Evolutionary conservation across 2,113 vertebrate genomes (phyloP), one percentile per base, ranked within the genome.

Genomic region (Nesoenas mayeri): DNA sequence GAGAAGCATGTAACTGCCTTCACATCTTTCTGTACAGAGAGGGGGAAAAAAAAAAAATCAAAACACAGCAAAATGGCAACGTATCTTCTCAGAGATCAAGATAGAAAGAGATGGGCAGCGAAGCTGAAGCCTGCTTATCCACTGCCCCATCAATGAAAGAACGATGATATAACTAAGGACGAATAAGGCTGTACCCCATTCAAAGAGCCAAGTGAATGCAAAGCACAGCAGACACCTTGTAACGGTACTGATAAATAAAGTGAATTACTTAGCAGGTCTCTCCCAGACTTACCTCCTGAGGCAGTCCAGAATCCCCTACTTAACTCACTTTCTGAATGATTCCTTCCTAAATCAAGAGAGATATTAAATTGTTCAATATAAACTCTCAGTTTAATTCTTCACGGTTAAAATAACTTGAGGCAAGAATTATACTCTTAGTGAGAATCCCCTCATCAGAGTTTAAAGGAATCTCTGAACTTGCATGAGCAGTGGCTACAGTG

Each of bases 261-360:
- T 53, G 83, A 90, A 88, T 94, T 85, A 96, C 92, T 88, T 78
- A 61, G 72, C 53, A 72, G 51, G 42, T 83, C 82, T 94, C 88
- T 96, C 69, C 71, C 34, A 40, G 95, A 62, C 88, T 78, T 44
- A 67, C 31, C 85, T 94, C 96, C 95, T 15, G 67, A 94, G 91
- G 94, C 90, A 91, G 60, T 91, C 64, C 64, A 90, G 89, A 91
- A 93, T 79, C 24, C 56, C 71, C 72, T 73, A 80, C 78, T 97
- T 89, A 93, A 93, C 81, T 92, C 74, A 81, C 84, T 96, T 96
- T 80, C 91, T 96, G 90, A 96, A 95, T 74, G 85, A 96, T 78
- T 88, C 82, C 69, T 88, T 85, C 88, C 85, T 94, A 97, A 96
- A 97, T 95, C 88, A 92, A 92, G 92, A 77, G 74, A 61, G 93